Percentiles rank a stretch among this genome's conserved stretches.
Evolutionary conservation across 1,140 invertebrate genomes (phyloP).

Genomic region (Tyrophagus putrescentiae): DNA sequence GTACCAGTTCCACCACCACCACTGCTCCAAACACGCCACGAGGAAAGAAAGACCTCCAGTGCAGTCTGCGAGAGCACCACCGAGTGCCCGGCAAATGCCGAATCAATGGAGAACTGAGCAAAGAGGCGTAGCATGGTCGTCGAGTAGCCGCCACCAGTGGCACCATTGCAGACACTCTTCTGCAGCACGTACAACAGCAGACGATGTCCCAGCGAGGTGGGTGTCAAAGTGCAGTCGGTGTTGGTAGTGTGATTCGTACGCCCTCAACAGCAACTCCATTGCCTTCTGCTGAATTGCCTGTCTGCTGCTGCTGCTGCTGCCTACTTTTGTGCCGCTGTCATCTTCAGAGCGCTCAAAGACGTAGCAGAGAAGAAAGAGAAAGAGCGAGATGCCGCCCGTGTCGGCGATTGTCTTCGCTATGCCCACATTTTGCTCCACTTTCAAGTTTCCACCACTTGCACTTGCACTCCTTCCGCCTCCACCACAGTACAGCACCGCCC

Average conservation of each 20-base stretch:
- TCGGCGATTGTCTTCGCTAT: slow-evolving; percentile 6
- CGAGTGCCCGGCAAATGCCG: background rate
- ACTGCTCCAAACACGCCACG: slow-evolving; percentile 20
- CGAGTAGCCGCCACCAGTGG: no score
- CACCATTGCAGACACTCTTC: background rate
- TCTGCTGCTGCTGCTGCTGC: no score
- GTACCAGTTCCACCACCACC: no score
- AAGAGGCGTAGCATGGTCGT: background rate
- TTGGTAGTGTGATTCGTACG: slow-evolving; percentile 10
- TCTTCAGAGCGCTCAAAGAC: slow-evolving; percentile 11
- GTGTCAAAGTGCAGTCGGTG: slow-evolving; percentile 1
- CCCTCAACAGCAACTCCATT: slow-evolving; percentile 11
- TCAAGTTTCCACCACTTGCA: no score
- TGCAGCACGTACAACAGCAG: slow-evolving; percentile 11
- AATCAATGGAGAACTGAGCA: background rate
- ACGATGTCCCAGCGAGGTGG: background rate
- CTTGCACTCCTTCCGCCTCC: no score
- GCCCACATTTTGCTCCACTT: background rate
- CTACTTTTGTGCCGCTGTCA: no score
- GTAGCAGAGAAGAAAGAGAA: slow-evolving; percentile 21
- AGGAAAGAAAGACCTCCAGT: slow-evolving; percentile 5
- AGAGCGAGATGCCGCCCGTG: slow-evolving; percentile 16
- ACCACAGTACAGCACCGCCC: no score
- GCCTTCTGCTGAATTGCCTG: slow-evolving; percentile 6
- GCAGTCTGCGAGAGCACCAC: slow-evolving; percentile 1